These are phyloP conservation scores for Omphaloscelis lunosa DNA, from an alignment of 2,888 invertebrate genomes.

Conservation along the genomic window DNA sequence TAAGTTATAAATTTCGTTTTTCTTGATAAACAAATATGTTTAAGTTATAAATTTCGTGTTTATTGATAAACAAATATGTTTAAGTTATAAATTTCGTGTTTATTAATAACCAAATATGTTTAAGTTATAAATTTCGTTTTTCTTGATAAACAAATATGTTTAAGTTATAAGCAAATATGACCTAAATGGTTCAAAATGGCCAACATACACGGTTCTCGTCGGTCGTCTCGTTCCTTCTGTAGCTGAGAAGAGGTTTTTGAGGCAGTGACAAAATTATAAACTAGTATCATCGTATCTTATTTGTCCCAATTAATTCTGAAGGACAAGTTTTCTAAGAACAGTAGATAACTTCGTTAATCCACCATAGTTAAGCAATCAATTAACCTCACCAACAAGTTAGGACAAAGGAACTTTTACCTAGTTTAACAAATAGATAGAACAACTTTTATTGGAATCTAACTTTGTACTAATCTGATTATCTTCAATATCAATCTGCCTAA, in stretches of 20 bases:
- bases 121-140: no score
- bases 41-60: no score
- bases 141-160: no score
- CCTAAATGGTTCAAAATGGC: background rate
- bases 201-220: no score
- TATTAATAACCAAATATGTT: no score
- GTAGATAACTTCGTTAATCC: slow-evolving; percentile 33
- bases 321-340: slow-evolving; percentile 32
- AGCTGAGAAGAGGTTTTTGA: background rate
- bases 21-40: no score
- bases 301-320: slow-evolving; percentile 27
- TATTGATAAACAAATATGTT: no score
- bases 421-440: slow-evolving; percentile 28
- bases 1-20: no score
- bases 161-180: no score
- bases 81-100: no score
- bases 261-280: background rate
- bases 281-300: slow-evolving; percentile 1
- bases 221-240: no score
- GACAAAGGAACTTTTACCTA: slow-evolving; percentile 23
- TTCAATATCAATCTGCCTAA: background rate
- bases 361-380: slow-evolving; percentile 41
- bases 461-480: slow-evolving; percentile 38
- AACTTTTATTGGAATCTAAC: slow-evolving; percentile 26
- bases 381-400: slow-evolving; percentile 42